These are phyloP conservation scores for Tridacna gigas DNA, from an alignment of 2,888 invertebrate species.

Conservation along the genomic window DNA sequence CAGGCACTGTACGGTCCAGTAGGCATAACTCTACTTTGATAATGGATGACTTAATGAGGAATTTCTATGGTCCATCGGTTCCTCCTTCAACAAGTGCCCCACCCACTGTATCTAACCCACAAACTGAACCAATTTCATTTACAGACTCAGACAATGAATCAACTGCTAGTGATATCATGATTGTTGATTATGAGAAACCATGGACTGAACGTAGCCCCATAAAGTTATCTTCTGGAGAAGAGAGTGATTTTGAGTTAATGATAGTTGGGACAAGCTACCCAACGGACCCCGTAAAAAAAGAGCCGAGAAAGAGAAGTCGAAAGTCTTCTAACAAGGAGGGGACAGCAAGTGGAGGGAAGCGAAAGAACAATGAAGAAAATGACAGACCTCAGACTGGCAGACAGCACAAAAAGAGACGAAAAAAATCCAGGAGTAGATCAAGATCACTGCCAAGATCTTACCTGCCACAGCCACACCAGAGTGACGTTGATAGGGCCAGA, in stretches of 20 bases:
- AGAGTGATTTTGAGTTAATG: conserved; percentile 61
- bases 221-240: conserved; percentile 76
- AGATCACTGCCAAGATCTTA: conserved; percentile 21
- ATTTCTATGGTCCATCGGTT: not conserved
- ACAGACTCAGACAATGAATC: conserved; percentile 52
- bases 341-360: conserved; percentile 14
- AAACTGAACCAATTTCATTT: conserved; percentile 30
- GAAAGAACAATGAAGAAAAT: conserved; percentile 8
- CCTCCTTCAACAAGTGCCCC: conserved; percentile 15
- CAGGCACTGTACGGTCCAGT: not conserved
- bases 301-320: conserved; percentile 48
- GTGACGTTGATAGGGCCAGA: not conserved
- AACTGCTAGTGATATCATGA: conserved; percentile 79
- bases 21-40: not conserved
- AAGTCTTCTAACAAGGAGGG: conserved; percentile 42
- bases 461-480: not conserved
- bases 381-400: conserved; percentile 7
- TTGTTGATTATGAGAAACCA: conserved; percentile 89
- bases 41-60: not conserved
- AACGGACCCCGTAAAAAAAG: conserved; percentile 45
- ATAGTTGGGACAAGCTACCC: conserved; percentile 46
- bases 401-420: not conserved
- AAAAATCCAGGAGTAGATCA: conserved; percentile 15
- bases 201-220: conserved; percentile 89
- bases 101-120: conserved; percentile 24